A percentile compares a stretch with the other conserved stretches of the same genome.
Conservation (phyloP, 2,888 invertebrate genomes). For the Hypercompe scribonia region DNA sequence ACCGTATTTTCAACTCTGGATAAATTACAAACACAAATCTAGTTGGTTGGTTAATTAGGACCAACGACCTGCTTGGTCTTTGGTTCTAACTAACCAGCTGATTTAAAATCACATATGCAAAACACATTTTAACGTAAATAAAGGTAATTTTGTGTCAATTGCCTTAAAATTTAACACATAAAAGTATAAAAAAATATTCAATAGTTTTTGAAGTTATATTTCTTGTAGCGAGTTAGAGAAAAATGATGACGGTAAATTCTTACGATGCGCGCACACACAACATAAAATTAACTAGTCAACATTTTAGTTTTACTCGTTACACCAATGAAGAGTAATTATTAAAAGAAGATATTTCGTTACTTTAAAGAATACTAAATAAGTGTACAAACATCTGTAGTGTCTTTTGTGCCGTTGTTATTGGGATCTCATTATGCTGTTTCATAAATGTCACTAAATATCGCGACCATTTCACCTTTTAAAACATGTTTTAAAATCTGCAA, state of each 20-base stretch:
- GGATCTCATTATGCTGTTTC: neutral
- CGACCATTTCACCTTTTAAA: neutral
- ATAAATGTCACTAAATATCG: neutral
- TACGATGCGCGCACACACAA: too few relatives aligned
- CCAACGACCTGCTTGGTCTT: too few relatives aligned
- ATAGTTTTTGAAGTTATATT: too few relatives aligned
- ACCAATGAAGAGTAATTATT: too few relatives aligned
- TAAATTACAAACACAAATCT: too few relatives aligned
- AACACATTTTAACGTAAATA: neutral
- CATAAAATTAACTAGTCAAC: too few relatives aligned
- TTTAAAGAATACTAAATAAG: neutral
- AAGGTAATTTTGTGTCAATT: neutral
- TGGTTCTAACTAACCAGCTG: neutral
- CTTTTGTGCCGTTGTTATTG: neutral
- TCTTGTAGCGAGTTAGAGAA: too few relatives aligned
- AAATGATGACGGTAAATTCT: too few relatives aligned
- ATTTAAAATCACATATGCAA: neutral
- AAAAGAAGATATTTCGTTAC: neutral
- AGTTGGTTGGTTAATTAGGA: too few relatives aligned
- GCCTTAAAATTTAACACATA: neutral
- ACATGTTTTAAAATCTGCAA: neutral
- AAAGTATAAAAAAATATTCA: neutral
- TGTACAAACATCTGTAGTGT: neutral
- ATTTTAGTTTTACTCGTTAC: too few relatives aligned
- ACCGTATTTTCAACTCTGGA: neutral